These are phyloP conservation scores for Cynocephalus volans DNA, from an alignment of 2,113 vertebrate genomes.

Conservation along the genomic window DNA sequence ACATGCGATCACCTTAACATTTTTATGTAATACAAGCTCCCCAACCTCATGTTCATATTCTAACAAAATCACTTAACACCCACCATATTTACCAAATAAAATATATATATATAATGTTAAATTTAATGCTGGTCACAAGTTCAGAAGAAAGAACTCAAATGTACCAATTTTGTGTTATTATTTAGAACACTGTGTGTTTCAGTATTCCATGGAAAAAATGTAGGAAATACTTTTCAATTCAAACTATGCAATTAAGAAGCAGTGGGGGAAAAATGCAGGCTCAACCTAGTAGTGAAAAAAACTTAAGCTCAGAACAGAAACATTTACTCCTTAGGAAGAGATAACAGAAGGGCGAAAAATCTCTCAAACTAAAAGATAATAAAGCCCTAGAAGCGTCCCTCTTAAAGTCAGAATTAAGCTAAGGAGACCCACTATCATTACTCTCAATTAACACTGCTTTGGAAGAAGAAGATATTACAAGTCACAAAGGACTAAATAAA, in stretches of 20 bases:
- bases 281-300: not conserved
- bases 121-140: not conserved
- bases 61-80: not conserved
- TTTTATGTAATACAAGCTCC: not conserved
- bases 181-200: not conserved
- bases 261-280: not conserved
- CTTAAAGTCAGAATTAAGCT: not conserved
- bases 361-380: not conserved
- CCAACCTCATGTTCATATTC: not conserved
- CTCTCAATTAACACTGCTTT: not conserved
- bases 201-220: not conserved
- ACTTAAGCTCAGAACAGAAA: not conserved
- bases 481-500: constrained; percentile 6
- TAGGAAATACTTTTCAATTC: not conserved
- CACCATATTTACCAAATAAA: not conserved
- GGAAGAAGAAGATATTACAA: not conserved
- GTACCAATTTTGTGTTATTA: not conserved
- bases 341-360: not conserved
- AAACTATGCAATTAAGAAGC: not conserved
- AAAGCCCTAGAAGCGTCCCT: not conserved
- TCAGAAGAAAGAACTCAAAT: not conserved
- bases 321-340: not conserved
- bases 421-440: not conserved
- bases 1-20: not conserved
- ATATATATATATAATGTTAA: not conserved